A percentile compares a stretch with the other conserved stretches of the same genome.
phyloP scores from a whole-genome alignment of 2,797 vertebrate genomes.

The Columba guinea region DNA sequence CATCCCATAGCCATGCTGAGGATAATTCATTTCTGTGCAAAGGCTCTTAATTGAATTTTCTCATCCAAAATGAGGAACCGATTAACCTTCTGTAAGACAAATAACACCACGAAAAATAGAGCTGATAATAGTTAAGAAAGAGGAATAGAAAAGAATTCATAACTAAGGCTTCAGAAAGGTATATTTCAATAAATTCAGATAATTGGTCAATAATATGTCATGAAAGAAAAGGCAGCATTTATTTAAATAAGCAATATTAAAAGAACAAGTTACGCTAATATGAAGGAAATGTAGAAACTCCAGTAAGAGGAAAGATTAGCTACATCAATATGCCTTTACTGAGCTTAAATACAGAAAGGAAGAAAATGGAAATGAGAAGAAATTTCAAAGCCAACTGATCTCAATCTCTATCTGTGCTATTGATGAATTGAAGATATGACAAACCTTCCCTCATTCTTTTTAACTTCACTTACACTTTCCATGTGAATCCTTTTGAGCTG shows the following conservation, averaged over 20 bases:
- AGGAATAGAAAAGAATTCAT: background rate
- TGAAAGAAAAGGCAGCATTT: background rate
- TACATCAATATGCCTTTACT: background rate
- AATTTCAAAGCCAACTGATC: background rate
- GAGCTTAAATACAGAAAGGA: background rate
- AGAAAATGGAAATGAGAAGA: background rate
- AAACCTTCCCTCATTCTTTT: background rate
- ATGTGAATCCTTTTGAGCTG: background rate
- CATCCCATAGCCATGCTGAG: background rate
- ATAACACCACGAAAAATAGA: background rate
- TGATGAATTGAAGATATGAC: background rate
- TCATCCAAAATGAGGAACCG: background rate
- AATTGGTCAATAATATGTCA: background rate
- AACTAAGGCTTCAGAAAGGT: background rate
- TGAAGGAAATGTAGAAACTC: background rate
- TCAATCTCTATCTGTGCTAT: background rate
- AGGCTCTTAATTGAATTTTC: slow-evolving; percentile 12
- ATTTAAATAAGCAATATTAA: background rate
- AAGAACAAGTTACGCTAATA: background rate
- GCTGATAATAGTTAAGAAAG: background rate
- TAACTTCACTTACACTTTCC: background rate
- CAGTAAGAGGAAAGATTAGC: background rate
- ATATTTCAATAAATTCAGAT: background rate
- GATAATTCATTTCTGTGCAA: slow-evolving; percentile 8
- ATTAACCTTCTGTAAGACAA: slow-evolving; percentile 30